Base-by-base conservation (phyloP, 2,888 invertebrate species). In the Macaria liturata region DNA sequence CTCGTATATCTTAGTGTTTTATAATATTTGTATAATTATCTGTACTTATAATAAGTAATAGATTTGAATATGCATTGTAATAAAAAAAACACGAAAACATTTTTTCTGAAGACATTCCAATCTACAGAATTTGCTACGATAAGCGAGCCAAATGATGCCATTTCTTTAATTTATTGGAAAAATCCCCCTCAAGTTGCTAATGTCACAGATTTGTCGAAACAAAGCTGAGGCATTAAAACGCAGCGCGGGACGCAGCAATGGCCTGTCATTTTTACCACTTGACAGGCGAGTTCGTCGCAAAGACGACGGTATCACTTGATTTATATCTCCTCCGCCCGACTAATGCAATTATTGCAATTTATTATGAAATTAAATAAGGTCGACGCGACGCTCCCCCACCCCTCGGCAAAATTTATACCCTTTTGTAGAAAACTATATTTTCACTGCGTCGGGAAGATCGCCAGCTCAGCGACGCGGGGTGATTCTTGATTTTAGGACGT, bases 311-410 rank as follows among this genome's bases (percentile, higher is more conserved):
- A 71, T 72, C 82, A 74, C 75, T 79, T 84, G 86, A 88, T 88
- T 88, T 87, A 88, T 86, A 79, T 76, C 75, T 72, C 70, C 74
- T 73, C 72, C 72, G 75, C 78, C 73, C 76, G 73, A 73, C 81
- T 88, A 88, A 90, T 86, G 90, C 84, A 91, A 90, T 90, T 88
- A 91, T 88, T 86, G 84, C 88, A 88, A 91, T 91, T 91, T 90
- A 91, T 88, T 86, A 86, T 84, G 82, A 91, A 89, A 88, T 91
- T 90, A 90, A 88, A 89, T 89, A 87, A 87, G 81, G 83, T 80
- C 81, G 84, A 81, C 82, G 78, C 82, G 78, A 75, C 81, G 74
- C 74, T 79, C 81, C 82, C 79, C 67, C 66, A 63, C 65, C 66
- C 74, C 66, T 72, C 77, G 7, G 68, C 68, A 70, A 82, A 86